Evolutionary conservation across 2,888 invertebrate genomes (phyloP).

Genomic region (Heteromurus nitidus): DNA sequence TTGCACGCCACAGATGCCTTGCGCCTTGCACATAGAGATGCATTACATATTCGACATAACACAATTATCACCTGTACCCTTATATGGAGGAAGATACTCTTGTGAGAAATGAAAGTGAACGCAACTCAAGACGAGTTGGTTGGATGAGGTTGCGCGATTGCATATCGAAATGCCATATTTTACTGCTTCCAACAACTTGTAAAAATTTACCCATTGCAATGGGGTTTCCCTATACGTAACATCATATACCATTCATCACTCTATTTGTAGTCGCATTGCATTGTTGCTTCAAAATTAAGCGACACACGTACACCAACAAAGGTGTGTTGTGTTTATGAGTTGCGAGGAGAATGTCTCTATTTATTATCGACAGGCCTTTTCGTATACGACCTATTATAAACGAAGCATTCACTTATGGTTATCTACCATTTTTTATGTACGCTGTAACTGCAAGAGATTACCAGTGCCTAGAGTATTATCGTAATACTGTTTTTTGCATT

Average conservation of each 20-base stretch:
- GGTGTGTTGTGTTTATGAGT: slow-evolving; percentile 26
- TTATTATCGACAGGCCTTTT: slow-evolving; percentile 30
- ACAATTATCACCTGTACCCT: slow-evolving; percentile 37
- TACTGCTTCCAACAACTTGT: slow-evolving; percentile 29
- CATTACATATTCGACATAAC: slow-evolving; percentile 9
- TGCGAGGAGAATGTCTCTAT: slow-evolving; percentile 19
- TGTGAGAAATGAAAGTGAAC: slow-evolving; percentile 63
- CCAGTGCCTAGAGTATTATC: slow-evolving; percentile 39
- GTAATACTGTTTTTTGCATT: slow-evolving; percentile 37
- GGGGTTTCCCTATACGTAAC: slow-evolving; percentile 53
- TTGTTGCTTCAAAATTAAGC: slow-evolving; percentile 10
- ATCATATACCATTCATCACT: not conserved
- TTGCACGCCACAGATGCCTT: too few relatives aligned
- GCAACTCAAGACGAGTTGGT: slow-evolving; percentile 48
- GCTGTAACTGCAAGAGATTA: slow-evolving; percentile 13
- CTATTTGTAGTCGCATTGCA: not conserved
- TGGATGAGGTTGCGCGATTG: slow-evolving; percentile 30
- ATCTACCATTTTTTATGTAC: not conserved
- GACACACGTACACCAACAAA: too few relatives aligned
- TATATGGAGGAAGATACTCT: slow-evolving; percentile 50
- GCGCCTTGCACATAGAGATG: slow-evolving; percentile 21
- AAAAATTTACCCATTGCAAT: slow-evolving; percentile 54
- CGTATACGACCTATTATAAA: not conserved
- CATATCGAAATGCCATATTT: not conserved
- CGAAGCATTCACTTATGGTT: not conserved